Conservation (phyloP, 2,888 invertebrate genomes). For the Lasius fuliginosus region DNA sequence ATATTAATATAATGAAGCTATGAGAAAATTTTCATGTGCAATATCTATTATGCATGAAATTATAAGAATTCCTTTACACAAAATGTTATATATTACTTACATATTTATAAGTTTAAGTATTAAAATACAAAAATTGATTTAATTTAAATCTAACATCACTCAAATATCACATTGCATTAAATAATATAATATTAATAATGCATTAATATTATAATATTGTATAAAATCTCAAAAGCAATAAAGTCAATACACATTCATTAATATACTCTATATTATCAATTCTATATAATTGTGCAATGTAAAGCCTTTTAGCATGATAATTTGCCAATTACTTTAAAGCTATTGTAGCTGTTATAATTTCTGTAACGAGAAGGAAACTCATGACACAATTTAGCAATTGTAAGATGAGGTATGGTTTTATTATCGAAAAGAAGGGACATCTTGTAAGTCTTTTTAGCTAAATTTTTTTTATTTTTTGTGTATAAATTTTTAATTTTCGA, state of each 20-base stretch:
- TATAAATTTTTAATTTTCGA: no score
- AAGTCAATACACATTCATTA: background rate
- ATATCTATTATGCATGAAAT: slow-evolving; percentile 12
- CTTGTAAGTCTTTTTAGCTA: no score
- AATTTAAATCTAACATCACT: background rate
- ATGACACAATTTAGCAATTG: slow-evolving; percentile 89
- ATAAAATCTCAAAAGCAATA: slow-evolving; percentile 8
- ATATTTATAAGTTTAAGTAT: background rate
- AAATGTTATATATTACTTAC: background rate
- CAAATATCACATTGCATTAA: background rate
- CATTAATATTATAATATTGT: background rate
- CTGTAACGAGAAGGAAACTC: no score
- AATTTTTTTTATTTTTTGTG: no score
- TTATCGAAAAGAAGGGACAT: slow-evolving; percentile 92
- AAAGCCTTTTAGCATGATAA: slow-evolving; percentile 89
- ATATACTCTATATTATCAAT: slow-evolving; percentile 65
- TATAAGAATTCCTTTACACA: background rate
- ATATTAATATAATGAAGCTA: background rate
- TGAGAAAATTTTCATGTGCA: background rate
- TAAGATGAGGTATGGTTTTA: slow-evolving; percentile 88
- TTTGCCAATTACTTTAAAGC: slow-evolving; percentile 91
- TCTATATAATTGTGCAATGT: slow-evolving; percentile 84
- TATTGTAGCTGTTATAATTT: slow-evolving; percentile 90
- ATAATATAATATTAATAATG: background rate
- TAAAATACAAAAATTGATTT: slow-evolving; percentile 9